These are phyloP conservation scores for Nomada flava DNA, from an alignment of 2,888 invertebrate genomes.

Conservation along the genomic window DNA sequence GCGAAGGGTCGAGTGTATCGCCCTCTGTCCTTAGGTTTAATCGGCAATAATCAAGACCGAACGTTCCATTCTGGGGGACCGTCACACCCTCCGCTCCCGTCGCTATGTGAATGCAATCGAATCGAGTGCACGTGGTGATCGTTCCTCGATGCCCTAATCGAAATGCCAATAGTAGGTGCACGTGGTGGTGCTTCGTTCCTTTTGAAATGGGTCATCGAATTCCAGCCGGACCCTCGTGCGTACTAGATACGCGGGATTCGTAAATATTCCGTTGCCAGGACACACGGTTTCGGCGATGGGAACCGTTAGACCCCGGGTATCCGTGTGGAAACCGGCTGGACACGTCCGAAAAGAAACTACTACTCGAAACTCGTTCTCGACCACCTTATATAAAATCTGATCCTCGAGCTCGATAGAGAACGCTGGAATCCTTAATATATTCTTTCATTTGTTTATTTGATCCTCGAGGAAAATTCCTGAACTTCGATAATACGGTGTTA, in stretches of 20 bases:
- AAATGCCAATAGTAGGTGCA: conserved; percentile 32
- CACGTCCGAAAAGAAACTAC: conserved; percentile 37
- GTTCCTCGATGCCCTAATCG: conserved; percentile 37
- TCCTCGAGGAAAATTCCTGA: no score
- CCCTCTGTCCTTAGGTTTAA: neutral
- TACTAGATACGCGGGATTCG: conserved; percentile 36
- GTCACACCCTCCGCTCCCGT: neutral
- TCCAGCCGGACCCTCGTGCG: conserved; percentile 39
- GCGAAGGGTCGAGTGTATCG: neutral
- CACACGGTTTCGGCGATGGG: conserved; percentile 48
- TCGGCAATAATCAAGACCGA: conserved; percentile 4
- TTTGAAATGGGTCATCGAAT: conserved; percentile 60
- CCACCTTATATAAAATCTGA: conserved; percentile 5
- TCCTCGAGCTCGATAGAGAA: neutral
- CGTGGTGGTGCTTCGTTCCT: conserved; percentile 29
- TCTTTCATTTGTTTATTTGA: no score
- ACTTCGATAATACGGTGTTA: no score
- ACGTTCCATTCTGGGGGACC: neutral
- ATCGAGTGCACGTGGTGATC: conserved; percentile 30
- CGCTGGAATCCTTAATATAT: neutral
- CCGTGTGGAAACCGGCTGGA: conserved; percentile 35
- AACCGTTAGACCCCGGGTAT: conserved; percentile 56
- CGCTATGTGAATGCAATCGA: conserved; percentile 26
- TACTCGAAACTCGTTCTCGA: conserved; percentile 36
- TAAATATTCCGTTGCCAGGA: conserved; percentile 37